phyloP scores from a whole-genome alignment of 2,113 vertebrate genomes.

The Illadopsis cleaveri region DNA sequence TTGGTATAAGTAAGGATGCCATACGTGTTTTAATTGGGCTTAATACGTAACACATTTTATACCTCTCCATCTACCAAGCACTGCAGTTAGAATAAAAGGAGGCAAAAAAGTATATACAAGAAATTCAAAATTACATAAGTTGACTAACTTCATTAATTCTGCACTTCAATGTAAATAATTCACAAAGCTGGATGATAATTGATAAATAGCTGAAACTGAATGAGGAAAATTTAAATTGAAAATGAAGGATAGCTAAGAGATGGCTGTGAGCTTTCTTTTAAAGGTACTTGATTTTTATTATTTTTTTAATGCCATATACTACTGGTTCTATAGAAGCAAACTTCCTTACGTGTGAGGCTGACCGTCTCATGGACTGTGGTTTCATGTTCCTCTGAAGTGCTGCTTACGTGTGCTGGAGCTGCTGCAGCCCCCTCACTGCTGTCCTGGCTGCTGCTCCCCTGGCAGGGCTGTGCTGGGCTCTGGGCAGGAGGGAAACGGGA shows the following conservation, averaged over 20 bases:
- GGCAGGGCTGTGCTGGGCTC: background rate
- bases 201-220: background rate
- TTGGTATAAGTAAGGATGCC: background rate
- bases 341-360: background rate
- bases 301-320: background rate
- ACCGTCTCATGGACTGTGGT: background rate
- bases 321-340: constrained; percentile 1
- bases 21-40: constrained; percentile 10
- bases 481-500: background rate
- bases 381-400: background rate
- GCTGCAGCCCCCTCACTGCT: background rate
- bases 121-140: background rate
- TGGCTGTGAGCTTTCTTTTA: constrained; percentile 27
- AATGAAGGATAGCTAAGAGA: constrained; percentile 59
- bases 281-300: constrained; percentile 21
- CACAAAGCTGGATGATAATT: background rate
- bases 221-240: background rate
- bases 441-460: background rate
- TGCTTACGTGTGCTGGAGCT: background rate
- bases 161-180: constrained; percentile 43
- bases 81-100: constrained; percentile 34
- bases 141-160: constrained; percentile 37
- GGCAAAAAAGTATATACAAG: background rate
- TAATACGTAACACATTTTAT: constrained; percentile 2
- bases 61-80: constrained; percentile 56